Conservation (phyloP, 2,888 invertebrate species). For the Oscheius sp. region DNA sequence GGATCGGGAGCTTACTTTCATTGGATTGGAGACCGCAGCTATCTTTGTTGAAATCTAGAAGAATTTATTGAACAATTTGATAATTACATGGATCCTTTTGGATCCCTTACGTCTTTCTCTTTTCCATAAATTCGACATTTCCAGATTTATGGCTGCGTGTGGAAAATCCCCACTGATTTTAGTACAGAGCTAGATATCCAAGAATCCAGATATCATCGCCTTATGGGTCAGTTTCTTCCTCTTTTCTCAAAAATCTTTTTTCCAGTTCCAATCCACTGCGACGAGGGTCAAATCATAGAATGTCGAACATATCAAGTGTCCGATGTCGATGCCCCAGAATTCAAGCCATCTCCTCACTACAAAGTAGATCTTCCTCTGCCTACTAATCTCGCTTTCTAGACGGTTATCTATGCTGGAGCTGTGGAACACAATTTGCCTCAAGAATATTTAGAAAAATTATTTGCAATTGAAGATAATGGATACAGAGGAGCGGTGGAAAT, state of each 20-base stretch:
- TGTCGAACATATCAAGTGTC: conserved; percentile 70
- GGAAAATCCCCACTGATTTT: conserved; percentile 61
- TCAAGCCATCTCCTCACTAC: conserved; percentile 84
- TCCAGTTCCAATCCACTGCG: conserved; percentile 22
- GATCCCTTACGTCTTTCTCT: no score
- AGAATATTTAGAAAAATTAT: conserved; percentile 81
- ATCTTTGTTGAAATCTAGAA: no score
- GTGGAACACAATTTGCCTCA: conserved; percentile 82
- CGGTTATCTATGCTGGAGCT: conserved; percentile 78
- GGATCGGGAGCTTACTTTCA: no score
- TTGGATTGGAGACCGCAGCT: no score
- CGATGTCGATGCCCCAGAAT: conserved; percentile 46
- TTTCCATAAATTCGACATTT: no score
- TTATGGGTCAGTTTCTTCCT: conserved; percentile 48
- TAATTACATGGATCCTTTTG: no score
- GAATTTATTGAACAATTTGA: no score
- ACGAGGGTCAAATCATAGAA: conserved; percentile 20
- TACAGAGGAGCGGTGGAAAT: conserved; percentile 76
- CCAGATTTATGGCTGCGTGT: conserved; percentile 68
- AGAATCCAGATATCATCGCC: conserved; percentile 66
- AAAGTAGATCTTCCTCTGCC: conserved; percentile 53
- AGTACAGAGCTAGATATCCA: conserved; percentile 63
- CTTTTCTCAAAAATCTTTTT: no score
- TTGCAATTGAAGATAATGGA: conserved; percentile 83
- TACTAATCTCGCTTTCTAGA: conserved; percentile 9